These are phyloP conservation scores for Cerastis leucographa DNA, from an alignment of 2,888 invertebrate genomes.

Conservation along the genomic window DNA sequence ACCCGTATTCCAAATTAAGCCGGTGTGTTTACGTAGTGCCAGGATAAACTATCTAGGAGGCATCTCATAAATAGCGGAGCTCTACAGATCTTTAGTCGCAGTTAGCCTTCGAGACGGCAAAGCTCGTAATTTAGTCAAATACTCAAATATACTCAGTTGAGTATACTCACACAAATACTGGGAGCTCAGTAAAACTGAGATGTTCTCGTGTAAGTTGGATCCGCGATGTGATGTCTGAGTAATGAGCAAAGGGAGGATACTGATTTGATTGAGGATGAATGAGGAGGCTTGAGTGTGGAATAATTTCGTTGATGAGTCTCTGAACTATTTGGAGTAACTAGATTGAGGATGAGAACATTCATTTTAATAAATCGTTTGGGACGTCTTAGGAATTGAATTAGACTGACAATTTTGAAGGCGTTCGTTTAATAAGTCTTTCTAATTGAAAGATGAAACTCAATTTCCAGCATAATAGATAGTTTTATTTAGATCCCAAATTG, in stretches of 20 bases:
- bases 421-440: constrained; percentile 11
- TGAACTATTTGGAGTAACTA: constrained; percentile 54
- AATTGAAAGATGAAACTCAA: constrained; percentile 20
- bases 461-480: neutral
- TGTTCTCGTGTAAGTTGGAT: constrained; percentile 50
- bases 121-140: constrained; percentile 70
- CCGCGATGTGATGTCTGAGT: constrained; percentile 45
- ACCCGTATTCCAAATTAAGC: constrained; percentile 56
- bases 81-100: constrained; percentile 59
- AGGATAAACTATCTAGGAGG: constrained; percentile 63
- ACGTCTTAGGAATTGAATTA: constrained; percentile 41
- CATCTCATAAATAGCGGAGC: constrained; percentile 62
- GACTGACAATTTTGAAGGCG: constrained; percentile 30
- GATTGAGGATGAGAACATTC: constrained; percentile 51
- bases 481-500: neutral
- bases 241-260: constrained; percentile 51
- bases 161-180: constrained; percentile 46
- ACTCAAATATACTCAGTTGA: constrained; percentile 56
- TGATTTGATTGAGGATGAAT: constrained; percentile 57
- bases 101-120: constrained; percentile 59
- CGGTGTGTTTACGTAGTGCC: constrained; percentile 56
- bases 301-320: constrained; percentile 59
- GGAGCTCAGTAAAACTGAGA: constrained; percentile 47
- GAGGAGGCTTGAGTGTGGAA: constrained; percentile 49
- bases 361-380: constrained; percentile 53